Evolutionary conservation across 2,888 invertebrate species (phyloP).

Genomic region (Atrina japonica): DNA sequence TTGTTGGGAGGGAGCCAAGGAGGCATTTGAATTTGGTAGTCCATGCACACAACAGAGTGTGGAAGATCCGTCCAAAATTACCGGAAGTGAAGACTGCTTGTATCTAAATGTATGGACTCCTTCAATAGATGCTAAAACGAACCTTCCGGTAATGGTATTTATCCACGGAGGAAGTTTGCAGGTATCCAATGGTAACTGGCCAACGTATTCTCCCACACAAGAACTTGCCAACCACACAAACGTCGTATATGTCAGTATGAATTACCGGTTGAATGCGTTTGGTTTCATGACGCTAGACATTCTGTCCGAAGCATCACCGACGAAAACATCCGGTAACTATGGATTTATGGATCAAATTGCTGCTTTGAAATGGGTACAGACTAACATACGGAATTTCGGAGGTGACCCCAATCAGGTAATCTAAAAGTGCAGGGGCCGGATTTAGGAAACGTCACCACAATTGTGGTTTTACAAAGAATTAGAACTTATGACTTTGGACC

Average conservation of each 20-base stretch:
- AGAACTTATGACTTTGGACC: no score
- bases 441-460: no score
- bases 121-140: slow-evolving; percentile 53
- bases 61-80: slow-evolving; percentile 46
- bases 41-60: slow-evolving; percentile 29
- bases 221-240: slow-evolving; percentile 89
- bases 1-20: slow-evolving; percentile 27
- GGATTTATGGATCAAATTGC: slow-evolving; percentile 69
- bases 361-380: slow-evolving; percentile 66
- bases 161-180: slow-evolving; percentile 74
- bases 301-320: slow-evolving; percentile 53
- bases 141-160: slow-evolving; percentile 76
- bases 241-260: slow-evolving; percentile 92
- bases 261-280: slow-evolving; percentile 87
- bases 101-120: slow-evolving; percentile 74
- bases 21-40: slow-evolving; percentile 30
- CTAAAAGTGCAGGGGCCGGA: neutral
- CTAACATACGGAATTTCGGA: slow-evolving; percentile 66
- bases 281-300: slow-evolving; percentile 89
- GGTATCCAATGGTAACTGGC: slow-evolving; percentile 58
- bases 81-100: slow-evolving; percentile 56
- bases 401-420: slow-evolving; percentile 62
- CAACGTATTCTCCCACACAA: slow-evolving; percentile 84
- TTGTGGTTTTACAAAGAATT: no score
- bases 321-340: slow-evolving; percentile 66